A percentile compares a stretch with the other conserved stretches of the same genome.
phyloP scores from a whole-genome alignment of 1,140 invertebrate species.

The Formica exsecta region DNA sequence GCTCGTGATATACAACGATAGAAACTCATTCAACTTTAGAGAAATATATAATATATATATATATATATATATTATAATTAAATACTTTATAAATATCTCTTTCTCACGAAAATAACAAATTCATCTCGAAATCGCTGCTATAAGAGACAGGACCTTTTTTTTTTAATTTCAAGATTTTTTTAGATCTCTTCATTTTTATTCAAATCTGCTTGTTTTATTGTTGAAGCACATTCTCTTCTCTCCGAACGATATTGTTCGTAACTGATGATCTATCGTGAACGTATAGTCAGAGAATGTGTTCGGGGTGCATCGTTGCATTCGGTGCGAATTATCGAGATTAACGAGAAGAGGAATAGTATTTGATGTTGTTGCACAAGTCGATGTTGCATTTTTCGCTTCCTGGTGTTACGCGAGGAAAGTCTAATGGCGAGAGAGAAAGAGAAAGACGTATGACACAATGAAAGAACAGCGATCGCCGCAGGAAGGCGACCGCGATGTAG shows the following conservation, averaged over 20 bases:
- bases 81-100: background rate
- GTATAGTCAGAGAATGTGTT: background rate
- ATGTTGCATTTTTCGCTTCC: conserved; percentile 40
- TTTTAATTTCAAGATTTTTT: background rate
- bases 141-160: background rate
- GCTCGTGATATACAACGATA: background rate
- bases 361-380: conserved; percentile 13
- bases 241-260: background rate
- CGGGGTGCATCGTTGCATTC: background rate
- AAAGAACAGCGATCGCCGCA: background rate
- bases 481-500: background rate
- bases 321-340: background rate
- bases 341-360: background rate
- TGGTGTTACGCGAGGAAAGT: conserved; percentile 46
- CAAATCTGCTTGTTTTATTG: background rate
- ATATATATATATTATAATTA: background rate
- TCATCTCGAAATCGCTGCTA: background rate
- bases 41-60: no score
- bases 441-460: conserved; percentile 1
- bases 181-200: background rate
- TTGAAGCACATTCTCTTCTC: background rate
- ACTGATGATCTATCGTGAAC: background rate
- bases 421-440: background rate
- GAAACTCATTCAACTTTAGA: background rate
- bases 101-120: background rate